Evolutionary conservation across 2,113 vertebrate genomes (phyloP), one percentile per base, ranked within the genome.

Genomic region (Bettongia penicillata): DNA sequence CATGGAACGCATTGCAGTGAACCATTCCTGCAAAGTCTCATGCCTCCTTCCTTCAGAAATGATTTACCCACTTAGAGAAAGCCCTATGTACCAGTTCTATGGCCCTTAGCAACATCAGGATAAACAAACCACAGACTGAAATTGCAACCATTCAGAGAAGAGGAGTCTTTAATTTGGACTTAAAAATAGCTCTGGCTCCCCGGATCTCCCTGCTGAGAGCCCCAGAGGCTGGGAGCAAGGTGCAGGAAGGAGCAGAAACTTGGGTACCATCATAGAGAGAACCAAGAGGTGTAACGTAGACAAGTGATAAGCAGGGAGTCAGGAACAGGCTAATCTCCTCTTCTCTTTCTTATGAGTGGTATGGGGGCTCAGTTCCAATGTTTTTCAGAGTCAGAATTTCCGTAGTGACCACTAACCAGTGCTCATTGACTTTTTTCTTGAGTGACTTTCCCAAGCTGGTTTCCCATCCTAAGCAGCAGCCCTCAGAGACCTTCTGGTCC

Each of bases 81-180:
- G 0, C 55, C 50, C 22, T 8, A 0, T 0, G 4, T 8, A 68
- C 91, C 91, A 90, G 25, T 37, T 91, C 77, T 57, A 3, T 49
- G 89, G 95, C 91, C 91, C 90, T 95, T 95, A 84, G 95, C 89
- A 53, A 55, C 93, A 91, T 97, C 96, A 93, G 95, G 90, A 25
- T 90, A 95, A 97, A 95, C 91, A 55, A 95, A 51, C 94, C 96
- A 61, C 94, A 96, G 93, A 5, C 19, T 93, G 43, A 93, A 98
- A 94, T 94, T 96, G 50, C 26, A 97, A n/a, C 57, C 47, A 0
- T 55, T 94, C 37, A 92, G 92, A 47, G 51, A 50, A 92, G 43
- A 96, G 68, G 92, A 98, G 50, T 90, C 92, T 97, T 95, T 90
- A 93, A 90, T 97, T 98, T 96, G 53, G 37, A 43, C 95, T 61